Evolutionary conservation across 2,888 invertebrate genomes (phyloP).

Genomic region (Chymomyza amoena): DNA sequence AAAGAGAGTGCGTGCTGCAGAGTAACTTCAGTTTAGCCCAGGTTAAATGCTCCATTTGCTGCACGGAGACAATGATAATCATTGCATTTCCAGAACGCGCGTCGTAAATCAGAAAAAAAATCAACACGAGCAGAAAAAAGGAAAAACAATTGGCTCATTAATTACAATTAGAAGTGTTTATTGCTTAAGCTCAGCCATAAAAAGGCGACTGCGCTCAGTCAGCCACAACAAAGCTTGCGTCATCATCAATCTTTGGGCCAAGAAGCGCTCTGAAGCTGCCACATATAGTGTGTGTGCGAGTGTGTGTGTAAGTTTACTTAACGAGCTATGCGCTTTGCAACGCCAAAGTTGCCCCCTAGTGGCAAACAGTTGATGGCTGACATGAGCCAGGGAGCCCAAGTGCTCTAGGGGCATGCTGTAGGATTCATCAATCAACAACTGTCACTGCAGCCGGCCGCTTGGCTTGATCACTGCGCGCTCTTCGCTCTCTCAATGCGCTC

Average conservation of each 20-base stretch:
- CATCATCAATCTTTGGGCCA: slow-evolving; percentile 56
- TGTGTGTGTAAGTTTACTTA: slow-evolving; percentile 41
- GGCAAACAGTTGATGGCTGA: slow-evolving; percentile 43
- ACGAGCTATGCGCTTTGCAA: slow-evolving; percentile 46
- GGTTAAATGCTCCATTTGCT: slow-evolving; percentile 60
- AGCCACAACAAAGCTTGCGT: slow-evolving; percentile 47
- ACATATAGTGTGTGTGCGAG: not conserved
- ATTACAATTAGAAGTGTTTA: slow-evolving; percentile 74
- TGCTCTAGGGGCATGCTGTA: slow-evolving; percentile 35
- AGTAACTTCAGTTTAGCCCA: slow-evolving; percentile 8
- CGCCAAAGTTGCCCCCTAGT: slow-evolving; percentile 5
- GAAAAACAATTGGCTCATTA: slow-evolving; percentile 69
- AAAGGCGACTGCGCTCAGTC: slow-evolving; percentile 33
- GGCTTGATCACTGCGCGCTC: slow-evolving; percentile 15
- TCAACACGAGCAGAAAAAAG: slow-evolving; percentile 52
- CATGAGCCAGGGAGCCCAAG: slow-evolving; percentile 26
- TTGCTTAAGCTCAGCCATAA: slow-evolving; percentile 64
- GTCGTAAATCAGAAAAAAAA: slow-evolving; percentile 54
- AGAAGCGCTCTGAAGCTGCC: not conserved
- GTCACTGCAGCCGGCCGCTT: slow-evolving; percentile 54
- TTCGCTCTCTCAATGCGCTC: slow-evolving; percentile 33
- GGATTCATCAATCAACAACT: slow-evolving; percentile 72
- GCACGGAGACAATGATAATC: slow-evolving; percentile 14
- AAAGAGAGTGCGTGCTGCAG: not conserved
- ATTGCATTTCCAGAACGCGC: slow-evolving; percentile 5